Percentiles rank a stretch among this genome's conserved stretches.
Evolutionary conservation across 2,113 vertebrate species (phyloP).

Genomic region (Prolemur simus): DNA sequence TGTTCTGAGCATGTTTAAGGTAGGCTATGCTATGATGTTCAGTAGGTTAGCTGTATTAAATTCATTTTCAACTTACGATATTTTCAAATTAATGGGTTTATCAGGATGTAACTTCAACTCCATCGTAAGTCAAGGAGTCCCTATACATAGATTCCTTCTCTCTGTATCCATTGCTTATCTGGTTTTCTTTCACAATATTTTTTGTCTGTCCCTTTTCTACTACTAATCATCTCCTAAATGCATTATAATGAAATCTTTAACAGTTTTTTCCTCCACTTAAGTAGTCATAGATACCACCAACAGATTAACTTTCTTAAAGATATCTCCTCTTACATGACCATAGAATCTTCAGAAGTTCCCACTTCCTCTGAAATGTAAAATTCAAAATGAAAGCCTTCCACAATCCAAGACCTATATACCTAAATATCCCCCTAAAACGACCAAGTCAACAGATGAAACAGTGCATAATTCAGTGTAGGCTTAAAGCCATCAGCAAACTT

Average conservation of each 20-base stretch:
- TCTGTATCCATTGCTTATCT: background rate
- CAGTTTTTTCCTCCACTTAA: conserved; percentile 31
- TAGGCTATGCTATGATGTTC: background rate
- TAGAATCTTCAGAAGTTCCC: background rate
- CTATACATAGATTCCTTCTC: background rate
- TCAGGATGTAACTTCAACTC: background rate
- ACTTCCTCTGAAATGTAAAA: conserved; percentile 21
- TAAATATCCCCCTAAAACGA: background rate
- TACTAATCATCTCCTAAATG: background rate
- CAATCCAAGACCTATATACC: background rate
- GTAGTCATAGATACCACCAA: background rate
- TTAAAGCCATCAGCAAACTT: conserved; percentile 14
- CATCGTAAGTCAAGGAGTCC: background rate
- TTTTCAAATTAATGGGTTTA: background rate
- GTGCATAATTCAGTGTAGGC: background rate
- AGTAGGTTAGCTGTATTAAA: background rate
- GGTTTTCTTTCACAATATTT: background rate
- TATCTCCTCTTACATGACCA: background rate
- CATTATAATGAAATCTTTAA: conserved; percentile 30
- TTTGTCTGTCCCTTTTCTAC: background rate
- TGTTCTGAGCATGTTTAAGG: background rate
- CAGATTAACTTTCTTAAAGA: conserved; percentile 7
- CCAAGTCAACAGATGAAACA: background rate
- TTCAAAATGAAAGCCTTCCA: conserved; percentile 9
- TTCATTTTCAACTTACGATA: background rate